Percentiles rank a stretch among this genome's conserved stretches.
Evolutionary conservation across 2,888 invertebrate species (phyloP).

Genomic region (Drosophila nr. perissopoda): DNA sequence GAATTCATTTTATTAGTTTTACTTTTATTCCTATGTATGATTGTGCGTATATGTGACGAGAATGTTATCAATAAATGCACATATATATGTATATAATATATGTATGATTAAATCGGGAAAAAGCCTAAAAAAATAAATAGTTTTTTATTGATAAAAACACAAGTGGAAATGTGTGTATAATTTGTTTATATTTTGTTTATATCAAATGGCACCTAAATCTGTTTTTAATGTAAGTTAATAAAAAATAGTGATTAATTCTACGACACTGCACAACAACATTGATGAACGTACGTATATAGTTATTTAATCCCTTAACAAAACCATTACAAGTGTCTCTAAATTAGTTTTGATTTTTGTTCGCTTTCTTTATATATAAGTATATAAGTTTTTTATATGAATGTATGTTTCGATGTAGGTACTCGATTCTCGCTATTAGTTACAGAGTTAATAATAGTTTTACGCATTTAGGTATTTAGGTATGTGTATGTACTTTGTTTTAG

Average conservation of each 20-base stretch:
- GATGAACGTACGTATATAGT: constrained; percentile 30
- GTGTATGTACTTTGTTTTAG: constrained; percentile 37
- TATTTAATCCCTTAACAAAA: constrained; percentile 34
- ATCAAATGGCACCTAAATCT: constrained; percentile 71
- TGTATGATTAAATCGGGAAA: constrained; percentile 60
- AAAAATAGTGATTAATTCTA: constrained; percentile 46
- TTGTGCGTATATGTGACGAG: constrained; percentile 57
- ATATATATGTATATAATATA: constrained; percentile 78
- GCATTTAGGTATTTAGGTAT: constrained; percentile 23
- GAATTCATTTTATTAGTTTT: constrained; percentile 41
- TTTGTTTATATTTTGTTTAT: constrained; percentile 22
- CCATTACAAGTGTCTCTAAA: constrained; percentile 25
- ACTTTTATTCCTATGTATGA: constrained; percentile 51
- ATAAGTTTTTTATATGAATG: neutral
- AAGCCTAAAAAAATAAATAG: neutral
- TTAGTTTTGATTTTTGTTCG: constrained; percentile 68
- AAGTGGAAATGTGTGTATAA: constrained; percentile 14
- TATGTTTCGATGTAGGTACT: constrained; percentile 56
- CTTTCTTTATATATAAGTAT: constrained; percentile 25
- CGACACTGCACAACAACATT: constrained; percentile 49
- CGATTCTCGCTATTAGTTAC: constrained; percentile 59
- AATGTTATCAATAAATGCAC: constrained; percentile 71
- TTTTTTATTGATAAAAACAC: constrained; percentile 2
- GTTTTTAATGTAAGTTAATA: constrained; percentile 46
- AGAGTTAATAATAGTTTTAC: constrained; percentile 24